phyloP scores from a whole-genome alignment of 1,140 invertebrate genomes.

The Psix sp. region DNA sequence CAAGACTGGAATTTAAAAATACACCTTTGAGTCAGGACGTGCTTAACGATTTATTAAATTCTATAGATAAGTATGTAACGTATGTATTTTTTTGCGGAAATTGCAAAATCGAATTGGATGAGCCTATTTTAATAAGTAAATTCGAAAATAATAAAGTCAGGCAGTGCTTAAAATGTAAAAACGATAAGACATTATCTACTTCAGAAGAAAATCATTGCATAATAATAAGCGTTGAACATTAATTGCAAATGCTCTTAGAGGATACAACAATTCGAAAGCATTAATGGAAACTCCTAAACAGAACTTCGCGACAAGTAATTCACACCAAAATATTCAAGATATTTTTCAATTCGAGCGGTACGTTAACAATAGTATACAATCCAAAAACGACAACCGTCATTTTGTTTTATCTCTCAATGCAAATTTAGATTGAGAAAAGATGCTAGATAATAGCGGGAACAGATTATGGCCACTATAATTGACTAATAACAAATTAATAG shows the following conservation, averaged over 20 bases:
- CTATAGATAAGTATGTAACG: not conserved
- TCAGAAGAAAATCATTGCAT: constrained; percentile 1
- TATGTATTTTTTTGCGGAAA: constrained; percentile 6
- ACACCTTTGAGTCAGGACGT: not conserved
- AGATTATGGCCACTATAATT: constrained; percentile 54
- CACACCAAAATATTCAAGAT: constrained; percentile 17
- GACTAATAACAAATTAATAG: constrained; percentile 42
- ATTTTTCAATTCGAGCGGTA: constrained; percentile 23
- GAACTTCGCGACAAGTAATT: not conserved
- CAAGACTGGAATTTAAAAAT: constrained; percentile 6
- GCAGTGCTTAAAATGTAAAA: not conserved
- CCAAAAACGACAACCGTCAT: constrained; percentile 12
- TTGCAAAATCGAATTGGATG: constrained; percentile 1
- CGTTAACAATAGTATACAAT: constrained; percentile 14
- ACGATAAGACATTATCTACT: constrained; percentile 6
- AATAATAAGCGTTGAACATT: not conserved
- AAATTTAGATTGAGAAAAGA: constrained; percentile 48
- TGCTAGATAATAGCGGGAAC: constrained; percentile 20
- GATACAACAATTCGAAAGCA: not conserved
- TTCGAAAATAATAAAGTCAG: not conserved
- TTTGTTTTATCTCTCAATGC: constrained; percentile 39
- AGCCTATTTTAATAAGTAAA: not conserved
- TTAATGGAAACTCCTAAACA: constrained; percentile 1
- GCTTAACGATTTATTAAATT: constrained; percentile 4
- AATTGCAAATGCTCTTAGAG: not conserved